Evolutionary conservation across 2,797 vertebrate species (phyloP).

Genomic region (Meda fulgida): DNA sequence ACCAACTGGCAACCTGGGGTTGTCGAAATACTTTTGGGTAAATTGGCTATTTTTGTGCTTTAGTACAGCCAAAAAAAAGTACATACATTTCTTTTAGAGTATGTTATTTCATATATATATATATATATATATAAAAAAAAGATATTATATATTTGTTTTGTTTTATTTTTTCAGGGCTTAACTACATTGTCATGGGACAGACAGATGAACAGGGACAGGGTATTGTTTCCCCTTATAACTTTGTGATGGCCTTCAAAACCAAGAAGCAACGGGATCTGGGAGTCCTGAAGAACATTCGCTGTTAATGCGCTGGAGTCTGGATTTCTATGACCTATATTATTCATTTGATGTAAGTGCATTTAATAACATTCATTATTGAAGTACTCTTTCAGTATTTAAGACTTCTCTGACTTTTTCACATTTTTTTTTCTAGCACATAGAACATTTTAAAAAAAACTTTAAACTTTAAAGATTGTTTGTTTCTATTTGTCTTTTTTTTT

Average conservation of each 20-base stretch:
- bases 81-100: too few relatives aligned
- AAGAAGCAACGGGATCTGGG: constrained; percentile 84
- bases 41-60: neutral
- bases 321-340: neutral
- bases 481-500: neutral
- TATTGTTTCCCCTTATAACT: constrained; percentile 80
- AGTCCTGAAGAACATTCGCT: constrained; percentile 79
- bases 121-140: too few relatives aligned
- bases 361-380: constrained; percentile 9
- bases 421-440: neutral
- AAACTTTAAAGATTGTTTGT: neutral
- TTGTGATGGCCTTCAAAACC: constrained; percentile 84
- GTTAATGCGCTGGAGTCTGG: constrained; percentile 64
- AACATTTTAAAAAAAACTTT: neutral
- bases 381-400: neutral
- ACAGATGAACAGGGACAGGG: constrained; percentile 82
- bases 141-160: neutral
- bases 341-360: neutral
- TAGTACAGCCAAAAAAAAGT: too few relatives aligned
- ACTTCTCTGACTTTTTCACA: neutral
- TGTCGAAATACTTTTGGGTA: neutral
- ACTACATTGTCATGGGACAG: constrained; percentile 88
- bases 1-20: neutral
- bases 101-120: too few relatives aligned
- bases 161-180: constrained; percentile 74